These are phyloP conservation scores for Cirrhinus molitorella DNA, from an alignment of 2,797 vertebrate genomes.

Conservation along the genomic window DNA sequence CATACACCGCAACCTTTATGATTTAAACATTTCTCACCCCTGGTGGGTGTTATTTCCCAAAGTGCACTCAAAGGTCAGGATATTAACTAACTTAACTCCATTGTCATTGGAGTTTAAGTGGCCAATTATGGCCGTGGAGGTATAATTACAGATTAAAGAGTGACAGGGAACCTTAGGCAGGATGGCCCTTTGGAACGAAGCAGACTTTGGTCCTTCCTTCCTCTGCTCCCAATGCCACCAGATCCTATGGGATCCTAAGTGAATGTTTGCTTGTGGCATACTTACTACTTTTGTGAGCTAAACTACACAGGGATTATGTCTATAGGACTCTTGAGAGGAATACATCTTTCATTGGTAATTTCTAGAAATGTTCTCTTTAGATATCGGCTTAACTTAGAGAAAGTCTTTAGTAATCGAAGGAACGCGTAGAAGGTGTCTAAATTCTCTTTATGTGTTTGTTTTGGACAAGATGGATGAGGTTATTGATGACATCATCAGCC, in stretches of 20 bases:
- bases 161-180: slow-evolving; percentile 69
- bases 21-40: slow-evolving; percentile 23
- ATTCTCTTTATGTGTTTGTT: slow-evolving; percentile 38
- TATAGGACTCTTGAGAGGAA: slow-evolving; percentile 19
- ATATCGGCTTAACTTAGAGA: background rate
- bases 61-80: slow-evolving; percentile 60
- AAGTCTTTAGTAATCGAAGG: background rate
- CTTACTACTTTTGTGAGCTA: slow-evolving; percentile 31
- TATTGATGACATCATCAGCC: slow-evolving; percentile 95
- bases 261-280: slow-evolving; percentile 36
- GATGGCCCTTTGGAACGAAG: slow-evolving; percentile 74
- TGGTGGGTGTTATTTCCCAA: slow-evolving; percentile 33
- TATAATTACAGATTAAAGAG: slow-evolving; percentile 84
- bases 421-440: slow-evolving; percentile 9
- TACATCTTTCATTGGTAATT: slow-evolving; percentile 27
- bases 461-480: slow-evolving; percentile 90
- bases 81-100: slow-evolving; percentile 70
- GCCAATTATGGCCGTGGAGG: slow-evolving; percentile 75
- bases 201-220: slow-evolving; percentile 79
- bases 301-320: slow-evolving; percentile 30
- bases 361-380: slow-evolving; percentile 3
- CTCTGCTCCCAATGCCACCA: slow-evolving; percentile 33
- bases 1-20: background rate
- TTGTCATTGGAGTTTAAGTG: slow-evolving; percentile 80
- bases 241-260: slow-evolving; percentile 28